These are phyloP conservation scores for Pseudococcus longispinus DNA, from an alignment of 2,888 invertebrate species.

Conservation along the genomic window DNA sequence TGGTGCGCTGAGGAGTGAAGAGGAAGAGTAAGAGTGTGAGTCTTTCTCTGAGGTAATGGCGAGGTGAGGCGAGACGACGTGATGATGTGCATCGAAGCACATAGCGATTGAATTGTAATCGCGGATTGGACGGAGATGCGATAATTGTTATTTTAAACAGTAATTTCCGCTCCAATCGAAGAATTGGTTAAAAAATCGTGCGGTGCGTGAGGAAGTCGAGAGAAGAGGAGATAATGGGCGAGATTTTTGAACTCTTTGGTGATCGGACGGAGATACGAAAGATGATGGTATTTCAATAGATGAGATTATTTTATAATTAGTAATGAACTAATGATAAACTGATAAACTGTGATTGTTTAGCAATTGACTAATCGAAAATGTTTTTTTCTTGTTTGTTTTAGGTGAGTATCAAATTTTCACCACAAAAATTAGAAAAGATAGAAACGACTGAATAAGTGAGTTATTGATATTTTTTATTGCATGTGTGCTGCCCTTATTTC, in stretches of 20 bases:
- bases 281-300: too few species aligned
- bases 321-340: too few species aligned
- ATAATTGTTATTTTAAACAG: conserved; percentile 9
- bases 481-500: too few species aligned
- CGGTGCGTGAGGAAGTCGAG: neutral
- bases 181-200: neutral
- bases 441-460: too few species aligned
- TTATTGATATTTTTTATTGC: too few species aligned
- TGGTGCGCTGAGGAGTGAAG: neutral
- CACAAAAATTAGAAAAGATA: neutral
- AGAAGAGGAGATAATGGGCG: neutral
- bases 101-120: neutral
- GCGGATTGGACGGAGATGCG: neutral
- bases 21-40: neutral
- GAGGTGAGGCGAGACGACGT: neutral
- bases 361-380: neutral
- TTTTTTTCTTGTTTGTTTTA: neutral
- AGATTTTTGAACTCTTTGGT: neutral
- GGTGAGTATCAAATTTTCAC: neutral
- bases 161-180: neutral
- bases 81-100: neutral
- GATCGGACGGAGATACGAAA: too few species aligned
- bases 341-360: neutral
- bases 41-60: neutral
- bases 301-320: too few species aligned